Percentiles rank a stretch among this genome's conserved stretches.
Evolutionary conservation across 2,797 vertebrate species (phyloP).

Genomic region (Acrossocheilus wenchowensis): DNA sequence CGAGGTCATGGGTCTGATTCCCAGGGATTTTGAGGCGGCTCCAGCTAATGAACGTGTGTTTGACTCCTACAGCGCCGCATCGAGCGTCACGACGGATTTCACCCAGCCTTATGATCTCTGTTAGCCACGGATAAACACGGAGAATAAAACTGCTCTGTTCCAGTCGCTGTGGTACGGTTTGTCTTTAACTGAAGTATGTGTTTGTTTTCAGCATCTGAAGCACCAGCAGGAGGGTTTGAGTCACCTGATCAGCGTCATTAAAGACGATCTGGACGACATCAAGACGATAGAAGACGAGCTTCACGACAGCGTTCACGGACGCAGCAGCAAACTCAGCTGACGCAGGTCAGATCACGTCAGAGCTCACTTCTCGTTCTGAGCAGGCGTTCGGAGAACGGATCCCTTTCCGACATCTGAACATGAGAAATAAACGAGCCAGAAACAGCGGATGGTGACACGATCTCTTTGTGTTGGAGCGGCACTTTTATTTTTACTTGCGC

Average conservation of each 20-base stretch:
- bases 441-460: neutral
- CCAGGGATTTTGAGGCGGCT: neutral
- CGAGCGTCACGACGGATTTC: neutral
- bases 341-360: neutral
- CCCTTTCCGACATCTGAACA: neutral
- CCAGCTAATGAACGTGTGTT: too few relatives aligned
- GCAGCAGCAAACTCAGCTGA: conserved; percentile 91
- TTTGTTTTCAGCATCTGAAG: conserved; percentile 87
- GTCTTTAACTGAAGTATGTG: neutral
- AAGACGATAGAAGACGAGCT: conserved; percentile 94
- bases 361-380: neutral
- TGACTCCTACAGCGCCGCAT: too few relatives aligned
- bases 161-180: neutral
- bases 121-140: too few relatives aligned
- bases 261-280: conserved; percentile 96
- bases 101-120: neutral
- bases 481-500: neutral
- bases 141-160: neutral
- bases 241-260: conserved; percentile 95
- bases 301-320: conserved; percentile 87
- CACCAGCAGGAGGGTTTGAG: conserved; percentile 96
- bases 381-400: too few relatives aligned
- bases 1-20: neutral
- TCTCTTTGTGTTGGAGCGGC: neutral
- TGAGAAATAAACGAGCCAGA: neutral